A percentile compares a stretch with the other conserved stretches of the same genome.
phyloP scores from a whole-genome alignment of 2,797 vertebrate genomes.

The Sebastes cheni region DNA sequence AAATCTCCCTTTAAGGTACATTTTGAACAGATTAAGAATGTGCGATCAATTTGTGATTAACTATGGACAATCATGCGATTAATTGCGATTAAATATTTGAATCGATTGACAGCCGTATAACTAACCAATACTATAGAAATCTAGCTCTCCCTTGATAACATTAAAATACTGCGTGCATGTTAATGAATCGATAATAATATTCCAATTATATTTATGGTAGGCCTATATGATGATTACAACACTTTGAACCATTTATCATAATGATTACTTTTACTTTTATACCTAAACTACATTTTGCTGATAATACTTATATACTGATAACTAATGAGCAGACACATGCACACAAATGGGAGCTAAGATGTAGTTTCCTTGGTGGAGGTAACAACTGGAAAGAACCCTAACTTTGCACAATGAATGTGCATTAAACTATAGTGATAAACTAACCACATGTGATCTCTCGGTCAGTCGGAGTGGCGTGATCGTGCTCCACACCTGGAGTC shows the following conservation, averaged over 20 bases:
- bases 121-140: not conserved
- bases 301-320: not conserved
- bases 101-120: not conserved
- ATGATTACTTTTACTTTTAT: not conserved
- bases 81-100: no score
- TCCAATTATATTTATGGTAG: not conserved
- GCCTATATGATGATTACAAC: not conserved
- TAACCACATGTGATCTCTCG: not conserved
- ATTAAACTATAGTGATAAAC: constrained; percentile 3
- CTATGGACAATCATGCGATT: no score
- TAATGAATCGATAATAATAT: not conserved
- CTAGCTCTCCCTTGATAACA: not conserved
- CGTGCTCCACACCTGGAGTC: constrained; percentile 69
- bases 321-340: not conserved
- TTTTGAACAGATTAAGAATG: no score
- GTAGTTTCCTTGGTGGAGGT: not conserved
- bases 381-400: not conserved
- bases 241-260: not conserved
- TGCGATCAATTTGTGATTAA: no score
- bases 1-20: no score
- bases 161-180: not conserved
- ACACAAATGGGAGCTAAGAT: not conserved
- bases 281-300: not conserved
- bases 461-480: constrained; percentile 50
- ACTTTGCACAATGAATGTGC: not conserved